These are phyloP conservation scores for Falcunculus frontatus DNA, from an alignment of 2,113 vertebrate species.

Conservation along the genomic window DNA sequence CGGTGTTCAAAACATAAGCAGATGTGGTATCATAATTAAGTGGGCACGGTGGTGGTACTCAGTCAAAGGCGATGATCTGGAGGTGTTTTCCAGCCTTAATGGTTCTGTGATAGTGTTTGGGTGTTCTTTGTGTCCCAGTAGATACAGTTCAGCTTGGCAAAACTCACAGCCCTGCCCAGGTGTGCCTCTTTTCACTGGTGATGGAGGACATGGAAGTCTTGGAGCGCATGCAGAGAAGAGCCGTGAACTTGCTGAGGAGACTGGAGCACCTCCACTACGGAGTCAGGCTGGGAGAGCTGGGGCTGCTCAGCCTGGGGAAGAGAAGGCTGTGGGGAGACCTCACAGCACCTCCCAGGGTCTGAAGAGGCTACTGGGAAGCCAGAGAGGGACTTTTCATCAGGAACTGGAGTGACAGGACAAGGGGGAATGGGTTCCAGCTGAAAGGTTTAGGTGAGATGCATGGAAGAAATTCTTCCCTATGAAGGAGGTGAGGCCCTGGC, in stretches of 20 bases:
- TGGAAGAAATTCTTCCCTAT: neutral
- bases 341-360: neutral
- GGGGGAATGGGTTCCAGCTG: neutral
- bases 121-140: neutral
- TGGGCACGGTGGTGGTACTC: too few species aligned
- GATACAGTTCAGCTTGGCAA: neutral
- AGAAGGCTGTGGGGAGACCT: neutral
- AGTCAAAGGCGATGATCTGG: too few species aligned
- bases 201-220: neutral
- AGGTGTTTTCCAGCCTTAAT: neutral
- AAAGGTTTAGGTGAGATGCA: neutral
- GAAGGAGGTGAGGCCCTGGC: fast-evolving
- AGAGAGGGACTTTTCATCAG: neutral
- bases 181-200: neutral
- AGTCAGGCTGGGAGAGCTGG: neutral
- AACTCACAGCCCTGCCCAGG: neutral
- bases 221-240: neutral
- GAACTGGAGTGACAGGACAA: neutral
- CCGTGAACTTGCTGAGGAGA: neutral
- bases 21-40: neutral
- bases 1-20: neutral
- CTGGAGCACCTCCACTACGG: neutral
- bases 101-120: neutral
- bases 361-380: neutral
- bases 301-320: neutral